Evolutionary conservation across 2,888 invertebrate species (phyloP).

Genomic region (Sceliomorpha sp.): DNA sequence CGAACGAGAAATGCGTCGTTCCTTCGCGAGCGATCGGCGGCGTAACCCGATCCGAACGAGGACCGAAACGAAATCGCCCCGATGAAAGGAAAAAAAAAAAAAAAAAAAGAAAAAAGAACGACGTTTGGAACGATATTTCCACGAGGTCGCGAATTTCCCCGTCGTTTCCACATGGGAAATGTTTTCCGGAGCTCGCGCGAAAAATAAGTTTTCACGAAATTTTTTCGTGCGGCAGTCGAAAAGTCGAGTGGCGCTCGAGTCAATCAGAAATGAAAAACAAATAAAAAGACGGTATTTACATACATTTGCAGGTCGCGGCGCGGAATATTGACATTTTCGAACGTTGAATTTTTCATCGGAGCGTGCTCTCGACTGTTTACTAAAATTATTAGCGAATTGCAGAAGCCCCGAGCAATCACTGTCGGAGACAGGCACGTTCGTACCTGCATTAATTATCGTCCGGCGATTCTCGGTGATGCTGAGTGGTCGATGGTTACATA

Average conservation of each 20-base stretch:
- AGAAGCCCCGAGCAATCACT: constrained; percentile 40
- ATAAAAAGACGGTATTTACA: constrained; percentile 39
- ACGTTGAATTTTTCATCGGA: constrained; percentile 29
- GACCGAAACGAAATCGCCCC: no score
- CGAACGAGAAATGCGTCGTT: no score
- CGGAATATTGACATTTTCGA: constrained; percentile 42
- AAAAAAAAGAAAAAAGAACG: no score
- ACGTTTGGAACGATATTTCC: no score
- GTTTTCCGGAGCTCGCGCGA: no score
- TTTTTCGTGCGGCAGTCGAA: no score
- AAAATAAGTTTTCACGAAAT: no score
- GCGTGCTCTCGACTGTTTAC: constrained; percentile 40
- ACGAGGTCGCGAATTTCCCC: no score
- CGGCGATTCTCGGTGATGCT: constrained; percentile 42
- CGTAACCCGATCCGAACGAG: no score
- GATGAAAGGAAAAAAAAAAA: no score
- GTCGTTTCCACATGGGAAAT: no score
- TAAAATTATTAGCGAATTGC: constrained; percentile 49
- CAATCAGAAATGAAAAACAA: constrained; percentile 34
- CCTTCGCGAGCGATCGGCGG: no score
- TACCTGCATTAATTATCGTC: constrained; percentile 55
- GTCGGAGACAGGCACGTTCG: constrained; percentile 46
- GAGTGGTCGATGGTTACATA: constrained; percentile 44
- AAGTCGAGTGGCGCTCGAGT: constrained; percentile 16
- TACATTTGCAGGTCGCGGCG: constrained; percentile 22